Conservation (phyloP, 2,888 invertebrate species). For the Cheilosia soror region DNA sequence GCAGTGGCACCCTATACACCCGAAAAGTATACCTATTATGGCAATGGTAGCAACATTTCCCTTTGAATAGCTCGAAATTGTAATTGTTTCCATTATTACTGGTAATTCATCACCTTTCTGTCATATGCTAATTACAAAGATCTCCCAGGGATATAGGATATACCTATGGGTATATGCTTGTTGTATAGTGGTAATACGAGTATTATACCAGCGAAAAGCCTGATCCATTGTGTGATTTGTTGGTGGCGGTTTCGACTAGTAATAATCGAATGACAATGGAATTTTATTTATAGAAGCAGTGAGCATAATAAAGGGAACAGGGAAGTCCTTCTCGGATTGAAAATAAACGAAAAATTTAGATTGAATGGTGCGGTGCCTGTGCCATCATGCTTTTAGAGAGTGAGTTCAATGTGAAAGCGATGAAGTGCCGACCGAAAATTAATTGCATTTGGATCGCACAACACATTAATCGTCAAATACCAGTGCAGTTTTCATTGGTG, state of each 20-base stretch:
- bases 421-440: no score
- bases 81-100: constrained; percentile 72
- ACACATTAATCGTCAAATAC: no score
- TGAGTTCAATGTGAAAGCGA: constrained; percentile 31
- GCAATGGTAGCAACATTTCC: constrained; percentile 25
- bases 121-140: constrained; percentile 71
- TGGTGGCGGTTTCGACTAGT: constrained; percentile 20
- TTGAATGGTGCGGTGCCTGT: neutral
- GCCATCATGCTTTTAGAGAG: constrained; percentile 12
- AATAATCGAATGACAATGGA: constrained; percentile 38
- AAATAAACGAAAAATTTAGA: constrained; percentile 4
- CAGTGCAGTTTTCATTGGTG: no score
- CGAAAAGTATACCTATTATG: neutral
- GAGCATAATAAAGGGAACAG: neutral
- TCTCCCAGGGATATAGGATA: constrained; percentile 26
- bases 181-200: constrained; percentile 11
- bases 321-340: constrained; percentile 19
- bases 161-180: neutral
- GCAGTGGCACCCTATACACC: constrained; percentile 42
- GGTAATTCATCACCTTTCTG: constrained; percentile 74
- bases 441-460: no score
- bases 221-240: constrained; percentile 22
- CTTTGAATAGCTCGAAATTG: constrained; percentile 59
- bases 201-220: constrained; percentile 19
- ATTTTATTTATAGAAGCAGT: neutral